Base-by-base conservation (phyloP, 2,888 invertebrate genomes). In the Agrotis ipsilon region DNA sequence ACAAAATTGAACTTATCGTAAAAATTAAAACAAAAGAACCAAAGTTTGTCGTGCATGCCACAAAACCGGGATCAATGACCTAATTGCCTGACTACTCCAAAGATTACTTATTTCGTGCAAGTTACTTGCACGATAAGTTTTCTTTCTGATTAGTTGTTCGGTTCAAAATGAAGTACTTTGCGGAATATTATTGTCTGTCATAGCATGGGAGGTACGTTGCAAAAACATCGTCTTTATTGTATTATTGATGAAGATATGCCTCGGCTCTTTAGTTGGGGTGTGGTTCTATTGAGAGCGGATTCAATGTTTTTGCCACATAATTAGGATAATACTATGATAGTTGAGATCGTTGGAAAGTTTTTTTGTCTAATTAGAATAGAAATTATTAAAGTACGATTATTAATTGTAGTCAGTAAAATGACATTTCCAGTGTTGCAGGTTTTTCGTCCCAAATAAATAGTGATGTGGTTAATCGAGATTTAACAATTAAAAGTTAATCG, bases 201-300 rank as follows among this genome's bases (percentile, higher is more conserved):
- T 52, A 57, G 48, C 58, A 51, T n/a, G n/a, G 59, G 45, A 65
- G 54, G 63, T 55, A 32, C 11, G 45, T 77, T 72, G 83, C 80
- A 57, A 75, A 84, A 84, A 84, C 72, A 77, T 84, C 52, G 70
- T 43, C 64, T 75, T 70, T 71, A 69, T 82, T 57, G 60, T 84
- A 69, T 69, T 84, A 82, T 85, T 79, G 84, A 77, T 82, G 69
- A 84, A 77, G 79, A 79, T 82, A 83, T 79, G 76, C 61, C 45
- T 55, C 49, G 46, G 74, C 61, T 49, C 54, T 77, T 19, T 24
- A n/a, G 7, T 13, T 27, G 7, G 9, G 62, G 48, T 59, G 19
- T 11, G 71, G 74, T 68, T 9, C 13, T 11, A 71, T 39, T 69
- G 58, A 16, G 0, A 67, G 85, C 70, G 82, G 19, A 1, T 55